A percentile compares a stretch with the other conserved stretches of the same genome.
These are phyloP conservation scores for Anguilla pacifica DNA, from an alignment of 2,797 vertebrate genomes.

Conservation along the genomic window DNA sequence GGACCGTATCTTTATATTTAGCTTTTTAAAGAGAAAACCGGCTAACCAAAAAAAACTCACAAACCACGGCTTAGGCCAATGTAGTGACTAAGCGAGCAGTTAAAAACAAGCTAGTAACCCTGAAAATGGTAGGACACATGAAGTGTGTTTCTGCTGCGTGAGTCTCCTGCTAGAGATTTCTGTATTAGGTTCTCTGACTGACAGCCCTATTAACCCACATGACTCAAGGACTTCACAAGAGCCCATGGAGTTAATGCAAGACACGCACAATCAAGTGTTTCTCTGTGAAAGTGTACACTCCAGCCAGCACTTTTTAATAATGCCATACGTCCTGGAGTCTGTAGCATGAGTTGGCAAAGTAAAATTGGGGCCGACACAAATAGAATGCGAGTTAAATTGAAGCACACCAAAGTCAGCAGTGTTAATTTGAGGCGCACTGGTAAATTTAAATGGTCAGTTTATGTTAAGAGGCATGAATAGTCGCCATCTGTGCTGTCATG, in stretches of 20 bases:
- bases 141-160: too few relatives aligned
- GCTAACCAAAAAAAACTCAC: too few relatives aligned
- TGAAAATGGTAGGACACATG: too few relatives aligned
- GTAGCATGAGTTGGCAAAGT: neutral
- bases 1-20: too few relatives aligned
- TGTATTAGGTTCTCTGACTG: too few relatives aligned
- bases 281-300: neutral
- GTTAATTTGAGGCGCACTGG: neutral
- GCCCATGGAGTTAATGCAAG: neutral
- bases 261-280: neutral
- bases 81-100: too few relatives aligned
- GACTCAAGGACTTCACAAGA: neutral
- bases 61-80: too few relatives aligned
- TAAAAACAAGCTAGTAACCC: too few relatives aligned
- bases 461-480: neutral
- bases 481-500: too few relatives aligned
- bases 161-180: too few relatives aligned
- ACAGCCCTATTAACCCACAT: neutral
- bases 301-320: neutral
- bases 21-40: too few relatives aligned
- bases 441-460: neutral
- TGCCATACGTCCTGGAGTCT: neutral
- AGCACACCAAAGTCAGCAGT: neutral
- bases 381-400: too few relatives aligned
- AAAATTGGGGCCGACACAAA: neutral